These are phyloP conservation scores for Micropoecilia bifurca DNA, from an alignment of 2,797 vertebrate genomes.

Conservation along the genomic window DNA sequence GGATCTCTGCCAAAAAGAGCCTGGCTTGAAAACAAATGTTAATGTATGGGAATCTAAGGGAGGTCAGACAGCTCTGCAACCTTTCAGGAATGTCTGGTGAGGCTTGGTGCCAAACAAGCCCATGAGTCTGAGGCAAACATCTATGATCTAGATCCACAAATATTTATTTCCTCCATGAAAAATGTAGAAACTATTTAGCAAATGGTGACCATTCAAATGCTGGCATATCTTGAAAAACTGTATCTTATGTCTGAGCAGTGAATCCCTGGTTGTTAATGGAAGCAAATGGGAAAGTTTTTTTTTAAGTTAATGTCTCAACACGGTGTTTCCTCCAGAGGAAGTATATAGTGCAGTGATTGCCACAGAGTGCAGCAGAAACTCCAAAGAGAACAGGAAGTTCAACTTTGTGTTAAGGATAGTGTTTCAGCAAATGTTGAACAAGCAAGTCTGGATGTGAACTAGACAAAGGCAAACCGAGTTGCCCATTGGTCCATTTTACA, in stretches of 20 bases:
- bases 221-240: neutral
- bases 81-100: conserved; percentile 64
- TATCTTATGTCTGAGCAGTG: neutral
- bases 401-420: conserved; percentile 30
- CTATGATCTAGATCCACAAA: conserved; percentile 39
- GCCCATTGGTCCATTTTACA: neutral
- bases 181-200: conserved; percentile 8
- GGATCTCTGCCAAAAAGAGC: conserved; percentile 40
- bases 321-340: conserved; percentile 45
- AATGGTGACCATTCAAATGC: neutral
- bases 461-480: neutral
- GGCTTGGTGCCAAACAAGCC: conserved; percentile 53
- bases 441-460: conserved; percentile 12
- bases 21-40: conserved; percentile 63
- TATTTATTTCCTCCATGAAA: conserved; percentile 24
- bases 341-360: conserved; percentile 50
- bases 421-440: conserved; percentile 30
- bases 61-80: conserved; percentile 55
- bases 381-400: conserved; percentile 65
- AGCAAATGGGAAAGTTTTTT: neutral
- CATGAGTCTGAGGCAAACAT: conserved; percentile 37
- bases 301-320: conserved; percentile 15
- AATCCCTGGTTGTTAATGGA: conserved; percentile 2
- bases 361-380: conserved; percentile 51
- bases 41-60: conserved; percentile 66